Conservation (phyloP, 2,113 vertebrate genomes). For the Asarcornis scutulata region DNA sequence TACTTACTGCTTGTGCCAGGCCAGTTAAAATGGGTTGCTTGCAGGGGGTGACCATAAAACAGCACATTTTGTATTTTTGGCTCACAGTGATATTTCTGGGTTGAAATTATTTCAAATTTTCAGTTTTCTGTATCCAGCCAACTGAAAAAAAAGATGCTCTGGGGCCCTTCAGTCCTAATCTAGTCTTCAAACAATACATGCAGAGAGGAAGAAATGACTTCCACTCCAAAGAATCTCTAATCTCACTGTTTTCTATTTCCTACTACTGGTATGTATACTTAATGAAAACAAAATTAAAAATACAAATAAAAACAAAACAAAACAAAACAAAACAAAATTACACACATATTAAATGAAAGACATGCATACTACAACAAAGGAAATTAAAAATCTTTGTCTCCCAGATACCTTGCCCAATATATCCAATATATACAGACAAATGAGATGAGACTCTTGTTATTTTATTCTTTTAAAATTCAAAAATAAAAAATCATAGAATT, state of each 20-base stretch:
- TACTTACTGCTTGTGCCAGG: not conserved
- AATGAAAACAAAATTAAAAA: not conserved
- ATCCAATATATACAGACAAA: not conserved
- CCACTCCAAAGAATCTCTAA: not conserved
- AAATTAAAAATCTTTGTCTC: not conserved
- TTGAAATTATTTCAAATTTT: not conserved
- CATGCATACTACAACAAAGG: not conserved
- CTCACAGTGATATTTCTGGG: not conserved
- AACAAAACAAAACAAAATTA: too few relatives aligned
- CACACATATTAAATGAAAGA: not conserved
- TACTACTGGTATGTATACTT: not conserved
- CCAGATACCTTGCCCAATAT: not conserved
- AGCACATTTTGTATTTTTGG: not conserved
- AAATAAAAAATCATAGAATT: not conserved
- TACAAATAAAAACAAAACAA: not conserved
- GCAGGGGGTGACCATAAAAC: not conserved
- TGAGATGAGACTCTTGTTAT: not conserved
- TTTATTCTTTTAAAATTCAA: not conserved
- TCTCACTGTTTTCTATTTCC: not conserved
- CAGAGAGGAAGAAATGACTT: not conserved
- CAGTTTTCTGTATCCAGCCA: not conserved
- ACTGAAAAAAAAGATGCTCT: not conserved
- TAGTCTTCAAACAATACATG: not conserved
- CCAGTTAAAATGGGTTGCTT: not conserved
- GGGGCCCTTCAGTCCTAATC: not conserved